A percentile compares a stretch with the other conserved stretches of the same genome.
phyloP scores from a whole-genome alignment of 2,888 invertebrate genomes.

The Caenorhabditis japonica region DNA sequence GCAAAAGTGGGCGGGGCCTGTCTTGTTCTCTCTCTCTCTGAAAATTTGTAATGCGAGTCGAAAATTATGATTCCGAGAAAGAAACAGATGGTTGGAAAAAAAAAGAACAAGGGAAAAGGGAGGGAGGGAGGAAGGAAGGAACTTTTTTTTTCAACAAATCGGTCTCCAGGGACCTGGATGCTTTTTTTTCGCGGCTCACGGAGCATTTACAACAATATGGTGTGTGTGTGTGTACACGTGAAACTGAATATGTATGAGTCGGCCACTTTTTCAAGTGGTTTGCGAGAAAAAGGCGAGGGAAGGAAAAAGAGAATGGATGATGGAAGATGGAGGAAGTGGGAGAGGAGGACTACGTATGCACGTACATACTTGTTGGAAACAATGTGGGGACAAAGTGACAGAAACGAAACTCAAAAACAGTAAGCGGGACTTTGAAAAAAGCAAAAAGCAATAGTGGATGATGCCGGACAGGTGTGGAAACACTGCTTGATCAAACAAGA shows the following conservation, averaged over 20 bases:
- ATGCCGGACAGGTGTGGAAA: slow-evolving; percentile 52
- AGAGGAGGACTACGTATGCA: background rate
- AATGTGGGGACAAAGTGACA: too few relatives aligned
- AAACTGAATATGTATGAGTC: too few relatives aligned
- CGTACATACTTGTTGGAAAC: background rate
- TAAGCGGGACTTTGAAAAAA: slow-evolving; percentile 61
- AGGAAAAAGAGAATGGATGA: background rate
- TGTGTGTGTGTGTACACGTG: too few relatives aligned
- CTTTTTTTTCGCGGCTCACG: too few relatives aligned
- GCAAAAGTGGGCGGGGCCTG: slow-evolving; percentile 1
- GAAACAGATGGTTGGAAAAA: too few relatives aligned
- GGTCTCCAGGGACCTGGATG: background rate
- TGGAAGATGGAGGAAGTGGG: background rate
- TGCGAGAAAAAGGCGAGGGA: background rate
- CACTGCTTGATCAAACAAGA: slow-evolving; percentile 46
- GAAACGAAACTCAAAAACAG: slow-evolving; percentile 3
- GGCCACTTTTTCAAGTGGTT: too few relatives aligned
- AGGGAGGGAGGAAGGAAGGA: slow-evolving; percentile 9
- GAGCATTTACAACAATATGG: too few relatives aligned
- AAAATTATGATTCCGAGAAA: too few relatives aligned
- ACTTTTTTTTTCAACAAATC: background rate
- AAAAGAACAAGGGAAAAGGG: background rate
- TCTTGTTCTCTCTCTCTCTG: too few relatives aligned
- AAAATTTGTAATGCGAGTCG: too few relatives aligned
- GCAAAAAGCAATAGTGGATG: slow-evolving; percentile 77